phyloP scores from a whole-genome alignment of 2,113 vertebrate genomes.

The Lamprologus ornatipinnis region DNA sequence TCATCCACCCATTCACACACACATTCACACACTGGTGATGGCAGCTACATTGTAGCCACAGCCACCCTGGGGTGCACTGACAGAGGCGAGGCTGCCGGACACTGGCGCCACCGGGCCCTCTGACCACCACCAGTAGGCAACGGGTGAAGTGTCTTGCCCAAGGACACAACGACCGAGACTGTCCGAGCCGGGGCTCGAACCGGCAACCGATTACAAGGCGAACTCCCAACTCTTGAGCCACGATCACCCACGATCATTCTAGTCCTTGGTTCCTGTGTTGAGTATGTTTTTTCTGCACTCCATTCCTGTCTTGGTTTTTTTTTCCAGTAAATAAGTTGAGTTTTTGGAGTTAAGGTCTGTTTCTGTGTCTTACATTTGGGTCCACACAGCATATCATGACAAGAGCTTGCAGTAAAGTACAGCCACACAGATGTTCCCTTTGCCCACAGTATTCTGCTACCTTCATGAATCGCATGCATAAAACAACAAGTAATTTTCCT shows the following conservation, averaged over 20 bases:
- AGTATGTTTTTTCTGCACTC: neutral
- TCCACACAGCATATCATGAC: neutral
- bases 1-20: no score
- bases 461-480: neutral
- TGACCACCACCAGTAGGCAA: no score
- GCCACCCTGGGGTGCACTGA: no score
- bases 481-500: neutral
- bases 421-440: neutral
- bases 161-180: no score
- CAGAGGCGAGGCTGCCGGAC: no score
- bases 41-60: no score
- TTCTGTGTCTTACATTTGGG: neutral
- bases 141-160: no score
- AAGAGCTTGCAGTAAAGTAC: neutral
- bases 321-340: neutral
- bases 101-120: no score
- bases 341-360: neutral
- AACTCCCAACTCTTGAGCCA: no score
- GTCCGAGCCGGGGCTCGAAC: no score
- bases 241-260: neutral
- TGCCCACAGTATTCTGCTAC: neutral
- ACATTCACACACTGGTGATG: no score
- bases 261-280: neutral
- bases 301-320: neutral
- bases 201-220: no score